Base-by-base conservation (phyloP, 2,888 invertebrate genomes). In the Pristionchus entomophagus region DNA sequence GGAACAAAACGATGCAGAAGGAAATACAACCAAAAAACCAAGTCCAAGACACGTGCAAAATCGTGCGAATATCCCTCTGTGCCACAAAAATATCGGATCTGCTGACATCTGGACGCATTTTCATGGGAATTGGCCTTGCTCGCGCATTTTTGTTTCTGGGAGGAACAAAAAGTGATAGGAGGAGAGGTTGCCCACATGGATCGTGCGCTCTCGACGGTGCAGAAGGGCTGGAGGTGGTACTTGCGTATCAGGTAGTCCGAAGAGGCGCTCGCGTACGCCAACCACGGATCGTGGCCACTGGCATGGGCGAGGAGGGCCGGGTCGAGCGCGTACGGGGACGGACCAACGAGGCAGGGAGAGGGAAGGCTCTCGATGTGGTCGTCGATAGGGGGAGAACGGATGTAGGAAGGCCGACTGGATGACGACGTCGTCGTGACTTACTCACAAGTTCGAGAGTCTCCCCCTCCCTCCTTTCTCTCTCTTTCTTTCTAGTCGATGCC, bases 141-240 rank as follows among this genome's bases (percentile, higher is more conserved):
- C n/a, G n/a, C n/a, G n/a, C n/a, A n/a, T n/a, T n/a, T n/a, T n/a
- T n/a, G n/a, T n/a, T n/a, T n/a, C n/a, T n/a, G n/a, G n/a, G n/a
- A n/a, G n/a, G n/a, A n/a, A n/a, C n/a, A n/a, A n/a, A n/a, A n/a
- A n/a, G n/a, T n/a, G n/a, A n/a, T n/a, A 41, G n/a, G n/a, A 77
- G n/a, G 53, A n/a, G 53, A 22, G n/a, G n/a, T 29, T n/a, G 29
- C 82, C 56, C n/a, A 82, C 82, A 82, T 41, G 41, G 82, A 82
- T 22, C 59, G 82, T 17, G 53, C 45, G 14, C 77, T 38, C 10
- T 59, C 51, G 38, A 53, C 62, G 22, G 85, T 77, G 85, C 45
- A 29, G 32, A 86, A 86, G 14, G 80, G 62, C 26, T 86, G 56
- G 12, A 86, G 80, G 14, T 81, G 59, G 51, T 86, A 86, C 26